phyloP scores from a whole-genome alignment of 1,140 invertebrate species.

The Pinna nobilis region DNA sequence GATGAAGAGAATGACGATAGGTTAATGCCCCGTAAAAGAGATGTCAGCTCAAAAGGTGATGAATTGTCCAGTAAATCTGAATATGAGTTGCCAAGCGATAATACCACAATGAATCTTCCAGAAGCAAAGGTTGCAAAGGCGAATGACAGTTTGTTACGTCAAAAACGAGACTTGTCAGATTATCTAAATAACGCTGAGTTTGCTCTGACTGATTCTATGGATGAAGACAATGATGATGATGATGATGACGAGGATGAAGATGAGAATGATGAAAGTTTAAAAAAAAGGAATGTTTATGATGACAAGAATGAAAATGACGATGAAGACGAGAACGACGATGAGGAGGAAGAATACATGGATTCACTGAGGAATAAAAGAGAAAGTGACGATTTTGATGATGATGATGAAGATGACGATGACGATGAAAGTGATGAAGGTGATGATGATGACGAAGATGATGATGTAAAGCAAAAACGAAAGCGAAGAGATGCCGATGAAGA shows the following conservation, averaged over 20 bases:
- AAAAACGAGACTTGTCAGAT: too few species aligned
- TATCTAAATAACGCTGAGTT: background rate
- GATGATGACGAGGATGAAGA: conserved; percentile 24
- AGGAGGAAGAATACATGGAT: conserved; percentile 22
- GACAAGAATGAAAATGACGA: conserved; percentile 18
- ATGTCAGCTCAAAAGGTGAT: too few species aligned
- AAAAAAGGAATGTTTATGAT: background rate
- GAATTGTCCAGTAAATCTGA: too few species aligned
- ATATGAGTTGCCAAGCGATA: too few species aligned
- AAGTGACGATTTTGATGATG: conserved; percentile 24
- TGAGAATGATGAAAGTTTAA: conserved; percentile 6
- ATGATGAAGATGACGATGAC: conserved; percentile 25
- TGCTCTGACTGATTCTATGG: background rate
- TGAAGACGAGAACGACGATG: conserved; percentile 22
- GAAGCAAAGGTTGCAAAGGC: too few species aligned
- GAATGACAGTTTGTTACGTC: too few species aligned
- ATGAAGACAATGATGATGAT: conserved; percentile 15
- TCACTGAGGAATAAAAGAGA: conserved; percentile 19
- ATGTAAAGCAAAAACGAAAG: too few species aligned
- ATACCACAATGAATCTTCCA: too few species aligned
- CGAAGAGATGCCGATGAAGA: too few species aligned
- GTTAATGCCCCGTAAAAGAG: too few species aligned
- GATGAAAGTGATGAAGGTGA: background rate
- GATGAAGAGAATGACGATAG: too few species aligned
- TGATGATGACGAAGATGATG: too few species aligned